Conservation (phyloP, 2,888 invertebrate genomes). For the Leptinotarsa peninsularis region DNA sequence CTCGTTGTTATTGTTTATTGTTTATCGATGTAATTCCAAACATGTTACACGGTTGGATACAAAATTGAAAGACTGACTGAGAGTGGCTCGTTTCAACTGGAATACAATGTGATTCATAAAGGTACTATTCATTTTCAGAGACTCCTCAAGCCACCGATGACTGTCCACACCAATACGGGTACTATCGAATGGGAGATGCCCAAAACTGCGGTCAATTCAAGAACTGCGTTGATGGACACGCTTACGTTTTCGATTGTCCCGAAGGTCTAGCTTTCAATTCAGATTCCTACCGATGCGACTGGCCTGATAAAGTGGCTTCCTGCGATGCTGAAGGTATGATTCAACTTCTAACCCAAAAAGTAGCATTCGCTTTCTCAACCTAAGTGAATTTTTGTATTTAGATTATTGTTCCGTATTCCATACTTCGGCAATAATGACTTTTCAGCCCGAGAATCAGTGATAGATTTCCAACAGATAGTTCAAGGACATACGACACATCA, state of each 20-base stretch:
- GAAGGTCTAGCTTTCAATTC: slow-evolving; percentile 79
- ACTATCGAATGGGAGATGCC: slow-evolving; percentile 77
- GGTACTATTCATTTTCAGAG: slow-evolving; percentile 66
- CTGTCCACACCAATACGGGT: slow-evolving; percentile 87
- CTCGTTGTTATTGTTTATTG: no score
- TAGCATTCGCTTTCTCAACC: no score
- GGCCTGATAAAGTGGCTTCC: slow-evolving; percentile 86
- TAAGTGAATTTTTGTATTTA: no score
- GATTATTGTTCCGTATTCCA: no score
- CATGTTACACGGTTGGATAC: no score
- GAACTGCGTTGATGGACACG: slow-evolving; percentile 85
- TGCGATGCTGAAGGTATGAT: slow-evolving; percentile 82
- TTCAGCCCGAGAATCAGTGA: no score
- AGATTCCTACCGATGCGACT: slow-evolving; percentile 82
- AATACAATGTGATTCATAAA: not conserved
- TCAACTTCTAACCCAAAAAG: not conserved
- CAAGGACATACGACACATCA: no score
- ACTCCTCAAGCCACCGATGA: slow-evolving; percentile 79
- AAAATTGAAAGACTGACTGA: no score
- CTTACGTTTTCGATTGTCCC: slow-evolving; percentile 80
- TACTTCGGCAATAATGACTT: no score
- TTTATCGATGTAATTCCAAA: no score
- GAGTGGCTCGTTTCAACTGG: not conserved
- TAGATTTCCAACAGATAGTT: no score
- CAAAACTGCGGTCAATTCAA: slow-evolving; percentile 82